phyloP scores from a whole-genome alignment of 2,888 invertebrate species.

The Xestia xanthographa region DNA sequence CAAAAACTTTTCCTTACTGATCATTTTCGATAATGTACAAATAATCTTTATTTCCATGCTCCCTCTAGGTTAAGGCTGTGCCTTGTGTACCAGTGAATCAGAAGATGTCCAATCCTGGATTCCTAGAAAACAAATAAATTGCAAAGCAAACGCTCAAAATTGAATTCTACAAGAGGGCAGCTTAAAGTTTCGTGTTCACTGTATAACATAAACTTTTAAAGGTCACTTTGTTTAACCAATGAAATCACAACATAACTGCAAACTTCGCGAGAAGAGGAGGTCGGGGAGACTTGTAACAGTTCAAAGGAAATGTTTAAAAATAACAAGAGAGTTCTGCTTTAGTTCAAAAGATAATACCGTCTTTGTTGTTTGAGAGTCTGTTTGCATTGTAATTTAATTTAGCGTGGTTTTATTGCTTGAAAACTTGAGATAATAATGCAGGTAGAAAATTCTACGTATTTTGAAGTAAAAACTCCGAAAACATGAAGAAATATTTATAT shows the following conservation, averaged over 20 bases:
- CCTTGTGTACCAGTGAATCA: neutral
- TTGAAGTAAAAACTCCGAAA: neutral
- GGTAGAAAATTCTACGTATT: neutral
- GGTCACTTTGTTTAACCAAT: slow-evolving; percentile 33
- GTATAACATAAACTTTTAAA: slow-evolving; percentile 15
- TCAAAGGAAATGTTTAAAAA: slow-evolving; percentile 38
- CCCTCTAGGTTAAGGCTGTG: too few relatives aligned
- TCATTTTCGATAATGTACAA: too few relatives aligned
- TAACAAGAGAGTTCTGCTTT: slow-evolving; percentile 37
- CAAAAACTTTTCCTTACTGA: too few relatives aligned
- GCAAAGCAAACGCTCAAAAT: neutral
- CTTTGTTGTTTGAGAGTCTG: slow-evolving; percentile 31
- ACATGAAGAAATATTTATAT: neutral
- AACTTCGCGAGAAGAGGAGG: slow-evolving; percentile 39
- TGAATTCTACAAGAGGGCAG: neutral
- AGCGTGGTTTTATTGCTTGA: neutral
- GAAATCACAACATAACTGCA: slow-evolving; percentile 22
- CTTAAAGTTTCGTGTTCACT: slow-evolving; percentile 9
- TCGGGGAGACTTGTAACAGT: slow-evolving; percentile 24
- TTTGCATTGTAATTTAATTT: neutral
- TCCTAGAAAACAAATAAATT: neutral
- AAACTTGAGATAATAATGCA: neutral
- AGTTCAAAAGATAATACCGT: slow-evolving; percentile 45
- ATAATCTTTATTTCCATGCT: too few relatives aligned
- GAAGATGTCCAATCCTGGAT: neutral